These are phyloP conservation scores for Zophobas atratus DNA, from an alignment of 1,140 invertebrate species.

Conservation along the genomic window DNA sequence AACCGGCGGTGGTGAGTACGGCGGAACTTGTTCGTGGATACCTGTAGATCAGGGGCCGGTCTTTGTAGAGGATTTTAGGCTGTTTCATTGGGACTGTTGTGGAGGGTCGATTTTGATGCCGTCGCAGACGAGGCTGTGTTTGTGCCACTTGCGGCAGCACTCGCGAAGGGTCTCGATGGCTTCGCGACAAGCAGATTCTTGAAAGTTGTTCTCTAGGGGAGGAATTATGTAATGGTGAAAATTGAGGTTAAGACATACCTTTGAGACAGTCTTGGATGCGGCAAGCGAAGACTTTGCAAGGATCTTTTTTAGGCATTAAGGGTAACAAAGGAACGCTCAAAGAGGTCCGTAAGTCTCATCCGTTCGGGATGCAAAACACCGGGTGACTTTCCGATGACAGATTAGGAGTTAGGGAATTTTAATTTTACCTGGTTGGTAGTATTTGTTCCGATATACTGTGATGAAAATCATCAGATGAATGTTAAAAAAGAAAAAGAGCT, in stretches of 20 bases:
- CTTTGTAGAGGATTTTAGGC: conserved; percentile 62
- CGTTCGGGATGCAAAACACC: no score
- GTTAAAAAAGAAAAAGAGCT: no score
- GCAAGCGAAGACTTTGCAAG: conserved; percentile 83
- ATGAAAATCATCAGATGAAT: no score
- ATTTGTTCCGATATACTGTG: no score
- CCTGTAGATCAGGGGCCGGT: conserved; percentile 68
- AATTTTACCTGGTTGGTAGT: no score
- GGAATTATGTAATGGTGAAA: conserved; percentile 48
- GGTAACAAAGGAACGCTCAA: no score
- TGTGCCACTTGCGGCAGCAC: conserved; percentile 77
- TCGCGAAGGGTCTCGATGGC: conserved; percentile 76
- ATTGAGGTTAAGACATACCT: conserved; percentile 69
- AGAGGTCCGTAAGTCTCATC: no score
- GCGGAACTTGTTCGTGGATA: conserved; percentile 72
- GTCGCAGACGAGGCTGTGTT: conserved; percentile 75
- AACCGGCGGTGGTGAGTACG: conserved; percentile 67
- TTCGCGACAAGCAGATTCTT: conserved; percentile 74
- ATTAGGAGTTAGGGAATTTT: no score
- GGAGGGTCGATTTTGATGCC: conserved; percentile 73
- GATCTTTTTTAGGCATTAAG: conserved; percentile 72
- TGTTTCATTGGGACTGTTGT: conserved; percentile 58
- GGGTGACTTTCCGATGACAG: no score
- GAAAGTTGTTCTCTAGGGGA: conserved; percentile 77
- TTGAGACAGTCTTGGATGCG: conserved; percentile 83